A percentile compares a stretch with the other conserved stretches of the same genome.
phyloP scores from a whole-genome alignment of 1,140 invertebrate genomes.

The Lasioglossum albipes region DNA sequence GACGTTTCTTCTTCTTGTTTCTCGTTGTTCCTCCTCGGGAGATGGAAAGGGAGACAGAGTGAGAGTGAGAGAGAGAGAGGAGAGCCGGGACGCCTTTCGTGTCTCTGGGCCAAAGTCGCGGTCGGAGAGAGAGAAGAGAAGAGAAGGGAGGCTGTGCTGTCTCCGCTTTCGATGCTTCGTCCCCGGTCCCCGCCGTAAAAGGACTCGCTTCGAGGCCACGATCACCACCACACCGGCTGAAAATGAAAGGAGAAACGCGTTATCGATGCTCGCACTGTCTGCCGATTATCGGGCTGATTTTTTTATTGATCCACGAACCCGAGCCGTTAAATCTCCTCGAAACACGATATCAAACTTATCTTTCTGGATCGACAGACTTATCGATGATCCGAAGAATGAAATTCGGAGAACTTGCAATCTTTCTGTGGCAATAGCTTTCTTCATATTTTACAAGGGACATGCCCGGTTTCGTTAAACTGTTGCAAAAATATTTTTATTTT shows the following conservation, averaged over 20 bases:
- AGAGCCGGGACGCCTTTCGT: neutral
- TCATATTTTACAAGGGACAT: too few species aligned
- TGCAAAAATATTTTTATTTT: too few species aligned
- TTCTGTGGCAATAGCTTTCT: too few species aligned
- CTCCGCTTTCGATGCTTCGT: slow-evolving; percentile 48
- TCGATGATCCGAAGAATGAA: too few species aligned
- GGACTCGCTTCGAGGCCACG: slow-evolving; percentile 48
- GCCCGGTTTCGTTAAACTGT: too few species aligned
- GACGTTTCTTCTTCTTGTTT: neutral
- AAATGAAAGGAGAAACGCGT: slow-evolving; percentile 48
- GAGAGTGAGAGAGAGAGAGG: too few species aligned
- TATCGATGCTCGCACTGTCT: slow-evolving; percentile 15
- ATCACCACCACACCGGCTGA: slow-evolving; percentile 45
- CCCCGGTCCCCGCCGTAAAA: slow-evolving; percentile 48
- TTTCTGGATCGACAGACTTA: too few species aligned
- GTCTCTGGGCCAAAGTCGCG: slow-evolving; percentile 24
- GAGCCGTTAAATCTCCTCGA: too few species aligned
- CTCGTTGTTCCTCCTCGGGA: neutral
- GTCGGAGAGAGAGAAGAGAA: neutral
- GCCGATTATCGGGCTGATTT: neutral
- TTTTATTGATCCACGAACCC: neutral
- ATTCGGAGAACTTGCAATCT: too few species aligned
- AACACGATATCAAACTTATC: too few species aligned
- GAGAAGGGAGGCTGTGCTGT: neutral
- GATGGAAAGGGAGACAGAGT: too few species aligned